These are phyloP conservation scores for Sympetrum striolatum DNA, from an alignment of 2,888 invertebrate species.

Conservation along the genomic window DNA sequence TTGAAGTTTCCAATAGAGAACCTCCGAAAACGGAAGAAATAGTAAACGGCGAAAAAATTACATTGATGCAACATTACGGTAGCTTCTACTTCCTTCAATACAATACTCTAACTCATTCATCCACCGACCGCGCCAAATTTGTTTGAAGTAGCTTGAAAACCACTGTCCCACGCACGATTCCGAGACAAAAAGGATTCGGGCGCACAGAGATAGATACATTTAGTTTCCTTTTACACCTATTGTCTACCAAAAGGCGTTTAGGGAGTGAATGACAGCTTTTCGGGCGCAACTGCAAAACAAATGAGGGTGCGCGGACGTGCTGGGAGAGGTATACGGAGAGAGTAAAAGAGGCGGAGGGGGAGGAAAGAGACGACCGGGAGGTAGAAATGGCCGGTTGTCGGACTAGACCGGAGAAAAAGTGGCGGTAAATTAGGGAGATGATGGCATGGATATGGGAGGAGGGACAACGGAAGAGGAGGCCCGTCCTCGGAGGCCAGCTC, in stretches of 20 bases:
- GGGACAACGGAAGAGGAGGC: not conserved
- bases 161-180: no score
- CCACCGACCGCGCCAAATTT: no score
- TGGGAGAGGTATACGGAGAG: not conserved
- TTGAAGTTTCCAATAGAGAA: no score
- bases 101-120: no score
- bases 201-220: no score
- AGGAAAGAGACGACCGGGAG: not conserved
- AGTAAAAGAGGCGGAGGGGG: not conserved
- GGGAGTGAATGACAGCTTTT: not conserved
- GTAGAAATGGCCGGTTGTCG: not conserved
- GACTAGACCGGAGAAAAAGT: not conserved
- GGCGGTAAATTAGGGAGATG: slow-evolving; percentile 24
- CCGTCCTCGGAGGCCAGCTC: not conserved
- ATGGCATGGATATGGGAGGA: not conserved
- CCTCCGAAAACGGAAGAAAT: no score
- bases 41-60: no score
- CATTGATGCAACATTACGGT: no score
- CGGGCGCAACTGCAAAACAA: not conserved
- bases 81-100: no score
- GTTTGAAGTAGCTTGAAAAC: no score
- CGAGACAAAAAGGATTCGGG: no score
- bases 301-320: not conserved
- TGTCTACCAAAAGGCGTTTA: not conserved
- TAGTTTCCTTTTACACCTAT: not conserved